phyloP scores from a whole-genome alignment of 2,797 vertebrate genomes.

The Argyrosomus regius region DNA sequence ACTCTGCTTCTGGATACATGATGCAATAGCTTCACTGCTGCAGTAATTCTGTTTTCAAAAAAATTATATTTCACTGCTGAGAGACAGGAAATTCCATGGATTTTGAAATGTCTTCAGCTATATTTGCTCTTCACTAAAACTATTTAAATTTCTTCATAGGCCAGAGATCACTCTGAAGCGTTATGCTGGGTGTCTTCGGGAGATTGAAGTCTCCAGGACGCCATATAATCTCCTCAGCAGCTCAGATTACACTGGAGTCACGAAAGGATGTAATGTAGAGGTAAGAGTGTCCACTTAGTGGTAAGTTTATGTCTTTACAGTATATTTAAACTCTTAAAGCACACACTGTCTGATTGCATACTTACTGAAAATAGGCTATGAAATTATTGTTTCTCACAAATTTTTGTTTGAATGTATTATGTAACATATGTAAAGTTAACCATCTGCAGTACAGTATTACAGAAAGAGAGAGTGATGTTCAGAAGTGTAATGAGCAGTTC shows the following conservation, averaged over 20 bases:
- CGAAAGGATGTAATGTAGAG: conserved; percentile 91
- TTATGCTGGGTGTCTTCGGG: conserved; percentile 94
- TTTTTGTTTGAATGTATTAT: not conserved
- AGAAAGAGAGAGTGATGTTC: conserved; percentile 6
- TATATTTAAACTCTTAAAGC: not conserved
- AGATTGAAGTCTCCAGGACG: conserved; percentile 96
- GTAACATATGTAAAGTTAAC: too few species aligned
- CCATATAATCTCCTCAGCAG: conserved; percentile 96
- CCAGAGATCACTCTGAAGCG: conserved; percentile 93
- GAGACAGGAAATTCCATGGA: conserved; percentile 19
- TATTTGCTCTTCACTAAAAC: conserved; percentile 23
- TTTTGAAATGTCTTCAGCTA: not conserved
- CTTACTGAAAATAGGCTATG: not conserved
- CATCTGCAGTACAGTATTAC: not conserved
- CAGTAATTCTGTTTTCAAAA: conserved; percentile 38
- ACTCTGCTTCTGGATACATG: conserved; percentile 48
- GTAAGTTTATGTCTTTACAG: not conserved
- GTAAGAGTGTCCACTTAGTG: conserved; percentile 56
- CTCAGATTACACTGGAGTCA: conserved; percentile 94
- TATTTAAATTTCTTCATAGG: conserved; percentile 79
- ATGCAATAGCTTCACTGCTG: conserved; percentile 63
- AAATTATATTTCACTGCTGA: conserved; percentile 17
- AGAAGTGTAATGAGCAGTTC: conserved; percentile 9
- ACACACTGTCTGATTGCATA: not conserved
- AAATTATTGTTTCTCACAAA: not conserved